These are phyloP conservation scores for Cossypha heuglini DNA, from an alignment of 2,797 vertebrate species.

Conservation along the genomic window DNA sequence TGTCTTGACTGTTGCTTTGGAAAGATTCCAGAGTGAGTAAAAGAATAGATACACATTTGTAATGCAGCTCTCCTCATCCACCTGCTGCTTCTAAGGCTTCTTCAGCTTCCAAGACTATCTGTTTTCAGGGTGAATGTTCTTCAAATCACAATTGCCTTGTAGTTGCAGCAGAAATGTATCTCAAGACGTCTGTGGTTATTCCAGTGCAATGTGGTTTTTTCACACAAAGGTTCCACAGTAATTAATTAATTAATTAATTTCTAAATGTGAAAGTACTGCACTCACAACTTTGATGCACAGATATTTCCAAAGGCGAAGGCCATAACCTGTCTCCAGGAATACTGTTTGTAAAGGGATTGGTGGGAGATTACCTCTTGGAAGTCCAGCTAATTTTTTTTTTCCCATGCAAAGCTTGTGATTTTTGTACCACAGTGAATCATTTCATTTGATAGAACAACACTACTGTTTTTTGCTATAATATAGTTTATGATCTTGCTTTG, in stretches of 20 bases:
- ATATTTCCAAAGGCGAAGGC: not conserved
- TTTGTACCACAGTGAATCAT: not conserved
- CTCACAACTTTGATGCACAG: rapidly evolving
- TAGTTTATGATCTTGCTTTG: not conserved
- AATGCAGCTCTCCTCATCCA: not conserved
- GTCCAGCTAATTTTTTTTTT: not conserved
- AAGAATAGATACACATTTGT: not conserved
- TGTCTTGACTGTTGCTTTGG: not conserved
- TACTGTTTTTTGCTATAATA: not conserved
- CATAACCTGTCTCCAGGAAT: not conserved
- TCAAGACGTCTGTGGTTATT: not conserved
- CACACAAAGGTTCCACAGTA: not conserved
- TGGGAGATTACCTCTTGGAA: not conserved
- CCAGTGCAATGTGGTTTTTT: not conserved
- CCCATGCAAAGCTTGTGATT: not conserved
- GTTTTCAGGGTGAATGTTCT: not conserved
- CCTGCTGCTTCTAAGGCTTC: not conserved
- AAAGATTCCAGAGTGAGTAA: not conserved
- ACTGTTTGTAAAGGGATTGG: not conserved
- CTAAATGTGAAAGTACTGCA: not conserved
- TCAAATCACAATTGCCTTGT: not conserved
- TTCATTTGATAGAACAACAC: not conserved
- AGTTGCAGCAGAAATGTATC: not conserved
- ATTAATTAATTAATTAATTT: not conserved
- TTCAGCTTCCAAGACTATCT: not conserved